A percentile compares a stretch with the other conserved stretches of the same genome.
These are phyloP conservation scores for Alligator sinensis DNA, from an alignment of 2,113 vertebrate species.

Conservation along the genomic window DNA sequence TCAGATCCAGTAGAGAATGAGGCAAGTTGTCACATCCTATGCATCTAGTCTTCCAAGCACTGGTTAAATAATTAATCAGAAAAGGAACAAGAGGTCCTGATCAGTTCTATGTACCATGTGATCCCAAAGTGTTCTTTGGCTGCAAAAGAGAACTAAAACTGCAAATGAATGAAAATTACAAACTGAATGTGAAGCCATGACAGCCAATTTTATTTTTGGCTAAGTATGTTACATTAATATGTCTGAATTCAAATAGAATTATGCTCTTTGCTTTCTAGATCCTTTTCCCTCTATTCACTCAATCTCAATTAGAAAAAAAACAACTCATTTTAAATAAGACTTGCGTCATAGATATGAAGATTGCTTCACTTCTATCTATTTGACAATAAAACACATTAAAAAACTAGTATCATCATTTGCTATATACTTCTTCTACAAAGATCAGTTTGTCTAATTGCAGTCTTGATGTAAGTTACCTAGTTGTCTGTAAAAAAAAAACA, in stretches of 20 bases:
- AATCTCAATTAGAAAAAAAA: neutral
- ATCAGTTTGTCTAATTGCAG: neutral
- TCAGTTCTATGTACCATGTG: neutral
- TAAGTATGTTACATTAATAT: neutral
- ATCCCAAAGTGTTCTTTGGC: too few species aligned
- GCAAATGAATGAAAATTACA: neutral
- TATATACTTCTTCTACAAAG: neutral
- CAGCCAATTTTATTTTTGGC: neutral
- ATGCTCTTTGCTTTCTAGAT: neutral
- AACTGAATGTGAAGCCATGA: neutral
- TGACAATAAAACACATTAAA: neutral
- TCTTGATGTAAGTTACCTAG: neutral
- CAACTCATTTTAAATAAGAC: neutral
- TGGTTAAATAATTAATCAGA: neutral
- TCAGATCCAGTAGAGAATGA: neutral
- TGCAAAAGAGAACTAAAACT: neutral
- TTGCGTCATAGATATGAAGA: neutral
- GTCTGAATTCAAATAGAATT: neutral
- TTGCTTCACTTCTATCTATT: neutral
- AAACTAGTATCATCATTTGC: fast-evolving
- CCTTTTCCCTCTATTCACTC: neutral
- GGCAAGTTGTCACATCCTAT: neutral
- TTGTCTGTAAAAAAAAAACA: neutral
- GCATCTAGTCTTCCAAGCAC: neutral
- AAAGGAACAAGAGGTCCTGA: neutral